Evolutionary conservation across 2,888 invertebrate species (phyloP).

Genomic region (Drosophila prostipennis): DNA sequence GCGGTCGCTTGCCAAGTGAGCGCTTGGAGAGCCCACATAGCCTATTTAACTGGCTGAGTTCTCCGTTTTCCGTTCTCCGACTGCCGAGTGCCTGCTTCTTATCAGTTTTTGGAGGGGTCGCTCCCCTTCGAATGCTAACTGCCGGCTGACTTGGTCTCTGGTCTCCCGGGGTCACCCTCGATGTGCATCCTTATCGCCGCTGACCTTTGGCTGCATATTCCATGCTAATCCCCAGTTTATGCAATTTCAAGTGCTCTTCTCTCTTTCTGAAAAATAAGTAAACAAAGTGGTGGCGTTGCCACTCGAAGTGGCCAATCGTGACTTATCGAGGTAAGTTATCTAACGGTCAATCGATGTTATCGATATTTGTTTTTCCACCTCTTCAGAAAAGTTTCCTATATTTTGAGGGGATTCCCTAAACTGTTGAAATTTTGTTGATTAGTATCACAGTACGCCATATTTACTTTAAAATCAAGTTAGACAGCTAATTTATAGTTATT

Average conservation of each 20-base stretch:
- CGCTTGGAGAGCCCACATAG: conserved; percentile 20
- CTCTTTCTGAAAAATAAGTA: conserved; percentile 6
- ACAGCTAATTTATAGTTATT: too few relatives aligned
- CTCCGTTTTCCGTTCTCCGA: conserved; percentile 6
- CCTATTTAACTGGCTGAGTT: conserved; percentile 48
- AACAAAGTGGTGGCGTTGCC: conserved; percentile 15
- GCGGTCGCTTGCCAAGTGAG: conserved; percentile 62
- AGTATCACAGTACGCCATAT: too few relatives aligned
- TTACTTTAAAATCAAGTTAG: too few relatives aligned
- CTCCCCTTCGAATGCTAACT: conserved; percentile 1
- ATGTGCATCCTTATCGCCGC: conserved; percentile 13
- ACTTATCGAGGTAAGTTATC: too few relatives aligned
- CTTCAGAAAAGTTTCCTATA: too few relatives aligned
- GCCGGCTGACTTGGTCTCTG: neutral
- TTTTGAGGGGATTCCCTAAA: too few relatives aligned
- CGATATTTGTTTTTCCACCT: too few relatives aligned
- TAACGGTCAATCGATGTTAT: too few relatives aligned
- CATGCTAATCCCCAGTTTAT: conserved; percentile 4
- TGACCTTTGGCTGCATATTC: conserved; percentile 2
- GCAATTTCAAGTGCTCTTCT: neutral
- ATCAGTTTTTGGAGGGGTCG: conserved; percentile 8
- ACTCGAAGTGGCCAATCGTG: too few relatives aligned
- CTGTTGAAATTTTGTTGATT: too few relatives aligned
- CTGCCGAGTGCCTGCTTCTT: conserved; percentile 1
- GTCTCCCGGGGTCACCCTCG: neutral